Evolutionary conservation across 2,113 vertebrate genomes (phyloP).

Genomic region (Phalacrocorax pelagicus): DNA sequence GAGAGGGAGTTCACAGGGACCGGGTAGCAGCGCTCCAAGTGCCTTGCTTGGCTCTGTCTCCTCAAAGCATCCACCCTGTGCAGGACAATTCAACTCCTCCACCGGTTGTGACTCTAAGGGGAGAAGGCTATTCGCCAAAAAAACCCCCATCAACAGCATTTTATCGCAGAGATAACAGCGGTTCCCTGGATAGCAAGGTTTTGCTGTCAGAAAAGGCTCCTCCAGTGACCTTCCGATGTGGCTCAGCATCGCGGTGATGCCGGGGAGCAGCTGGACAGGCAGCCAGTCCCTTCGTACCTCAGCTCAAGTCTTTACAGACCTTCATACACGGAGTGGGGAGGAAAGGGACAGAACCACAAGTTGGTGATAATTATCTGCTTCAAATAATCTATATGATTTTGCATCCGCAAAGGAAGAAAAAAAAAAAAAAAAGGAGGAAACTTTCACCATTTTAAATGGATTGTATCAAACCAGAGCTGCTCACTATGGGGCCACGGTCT

Average conservation of each 20-base stretch:
- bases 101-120: background rate
- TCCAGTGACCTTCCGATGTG: rapidly evolving
- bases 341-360: background rate
- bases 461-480: background rate
- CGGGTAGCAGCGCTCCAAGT: background rate
- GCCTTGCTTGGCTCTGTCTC: background rate
- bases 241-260: rapidly evolving
- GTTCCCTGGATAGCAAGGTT: background rate
- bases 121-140: background rate
- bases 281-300: rapidly evolving
- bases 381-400: background rate
- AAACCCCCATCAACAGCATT: background rate
- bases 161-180: background rate
- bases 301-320: background rate
- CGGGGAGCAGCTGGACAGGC: rapidly evolving
- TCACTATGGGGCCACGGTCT: background rate
- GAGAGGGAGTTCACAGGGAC: background rate
- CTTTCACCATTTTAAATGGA: background rate
- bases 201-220: background rate
- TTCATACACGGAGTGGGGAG: background rate
- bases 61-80: background rate
- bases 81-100: background rate
- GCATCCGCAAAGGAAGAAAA: background rate
- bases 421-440: background rate
- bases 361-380: background rate